Conservation (phyloP, 2,113 vertebrate species). For the Semicossyphus pulcher region DNA sequence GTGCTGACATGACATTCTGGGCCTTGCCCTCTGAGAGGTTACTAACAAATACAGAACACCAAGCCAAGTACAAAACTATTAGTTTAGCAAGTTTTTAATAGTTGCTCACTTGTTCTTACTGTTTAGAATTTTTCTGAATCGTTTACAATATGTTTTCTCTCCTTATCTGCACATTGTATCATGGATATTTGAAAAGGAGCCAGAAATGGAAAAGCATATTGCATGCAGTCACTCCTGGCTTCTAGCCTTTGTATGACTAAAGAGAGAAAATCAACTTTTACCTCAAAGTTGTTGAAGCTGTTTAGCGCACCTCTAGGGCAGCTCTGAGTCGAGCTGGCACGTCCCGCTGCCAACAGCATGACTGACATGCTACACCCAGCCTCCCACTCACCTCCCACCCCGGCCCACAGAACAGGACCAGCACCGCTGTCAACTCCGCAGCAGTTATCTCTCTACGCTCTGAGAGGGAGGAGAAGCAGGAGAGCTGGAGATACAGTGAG, state of each 20-base stretch:
- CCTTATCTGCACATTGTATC: neutral
- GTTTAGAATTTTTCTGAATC: no score
- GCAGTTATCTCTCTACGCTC: constrained; percentile 62
- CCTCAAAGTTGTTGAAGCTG: constrained; percentile 58
- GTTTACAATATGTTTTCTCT: neutral
- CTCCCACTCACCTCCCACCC: constrained; percentile 77
- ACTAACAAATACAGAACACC: constrained; percentile 21
- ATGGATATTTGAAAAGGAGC: constrained; percentile 3
- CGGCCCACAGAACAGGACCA: constrained; percentile 62
- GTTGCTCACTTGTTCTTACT: neutral
- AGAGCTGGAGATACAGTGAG: constrained; percentile 34
- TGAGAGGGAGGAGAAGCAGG: constrained; percentile 36
- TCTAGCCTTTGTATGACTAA: constrained; percentile 31
- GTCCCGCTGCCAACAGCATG: constrained; percentile 63
- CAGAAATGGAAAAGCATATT: constrained; percentile 18
- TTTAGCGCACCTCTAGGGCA: constrained; percentile 58
- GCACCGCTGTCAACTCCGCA: constrained; percentile 63
- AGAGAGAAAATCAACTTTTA: constrained; percentile 56
- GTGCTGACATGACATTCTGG: constrained; percentile 57
- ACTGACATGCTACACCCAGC: constrained; percentile 69
- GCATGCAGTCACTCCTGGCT: constrained; percentile 20
- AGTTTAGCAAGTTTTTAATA: constrained; percentile 20
- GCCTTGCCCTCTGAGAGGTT: constrained; percentile 47
- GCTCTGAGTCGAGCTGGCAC: constrained; percentile 63
- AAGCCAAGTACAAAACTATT: constrained; percentile 43